phyloP scores from a whole-genome alignment of 2,113 vertebrate species.

The Quiscalus mexicanus region DNA sequence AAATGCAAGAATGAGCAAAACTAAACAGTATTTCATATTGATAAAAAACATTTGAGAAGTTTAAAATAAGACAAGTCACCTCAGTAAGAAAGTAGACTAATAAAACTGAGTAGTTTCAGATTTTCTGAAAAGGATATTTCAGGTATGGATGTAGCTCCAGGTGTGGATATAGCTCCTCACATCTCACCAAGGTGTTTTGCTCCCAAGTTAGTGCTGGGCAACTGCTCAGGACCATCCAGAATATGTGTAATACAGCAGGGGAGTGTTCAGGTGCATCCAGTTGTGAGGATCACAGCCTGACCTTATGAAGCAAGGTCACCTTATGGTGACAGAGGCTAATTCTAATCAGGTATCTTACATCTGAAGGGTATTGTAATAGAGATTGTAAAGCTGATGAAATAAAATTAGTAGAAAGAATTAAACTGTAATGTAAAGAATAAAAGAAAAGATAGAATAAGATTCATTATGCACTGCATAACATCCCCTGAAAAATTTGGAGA shows the following conservation, averaged over 20 bases:
- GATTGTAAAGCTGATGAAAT: background rate
- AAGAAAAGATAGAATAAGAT: background rate
- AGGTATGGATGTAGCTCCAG: background rate
- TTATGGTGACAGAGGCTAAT: background rate
- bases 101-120: background rate
- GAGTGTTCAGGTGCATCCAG: background rate
- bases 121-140: background rate
- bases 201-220: background rate
- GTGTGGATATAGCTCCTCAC: background rate
- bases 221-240: background rate
- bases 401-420: background rate
- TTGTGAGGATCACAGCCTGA: background rate
- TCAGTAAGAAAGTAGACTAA: background rate
- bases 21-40: conserved; percentile 1
- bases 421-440: background rate
- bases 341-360: background rate
- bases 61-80: background rate
- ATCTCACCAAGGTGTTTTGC: background rate
- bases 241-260: fast-evolving
- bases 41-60: background rate
- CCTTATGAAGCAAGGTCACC: background rate
- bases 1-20: background rate
- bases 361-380: background rate
- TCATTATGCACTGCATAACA: background rate
- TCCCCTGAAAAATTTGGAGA: background rate